Percentiles rank a stretch among this genome's conserved stretches.
Evolutionary conservation across 2,888 invertebrate species (phyloP).

Genomic region (Pammene aurita): DNA sequence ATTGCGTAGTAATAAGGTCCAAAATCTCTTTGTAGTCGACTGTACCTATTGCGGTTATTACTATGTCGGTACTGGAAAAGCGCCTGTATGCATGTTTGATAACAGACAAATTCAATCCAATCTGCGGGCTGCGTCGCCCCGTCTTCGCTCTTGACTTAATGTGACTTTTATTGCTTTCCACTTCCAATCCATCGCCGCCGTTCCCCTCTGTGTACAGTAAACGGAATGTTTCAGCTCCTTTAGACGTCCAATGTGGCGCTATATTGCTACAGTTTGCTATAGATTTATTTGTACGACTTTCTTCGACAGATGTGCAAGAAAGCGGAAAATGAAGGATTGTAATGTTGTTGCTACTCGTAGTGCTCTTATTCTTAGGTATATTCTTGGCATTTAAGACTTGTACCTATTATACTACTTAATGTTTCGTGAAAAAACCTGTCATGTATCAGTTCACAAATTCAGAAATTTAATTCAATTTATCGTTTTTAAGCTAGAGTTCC

Average conservation of each 20-base stretch:
- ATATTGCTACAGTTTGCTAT: conserved; percentile 28
- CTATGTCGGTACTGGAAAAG: background rate
- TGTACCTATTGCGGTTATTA: no score
- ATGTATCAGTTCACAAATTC: no score
- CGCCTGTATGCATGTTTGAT: conserved; percentile 41
- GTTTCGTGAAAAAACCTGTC: no score
- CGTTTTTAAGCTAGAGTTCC: no score
- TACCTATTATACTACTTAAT: no score
- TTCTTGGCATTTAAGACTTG: no score
- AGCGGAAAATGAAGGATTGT: background rate
- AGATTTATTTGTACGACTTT: conserved; percentile 18
- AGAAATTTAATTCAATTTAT: no score
- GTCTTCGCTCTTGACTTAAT: conserved; percentile 75
- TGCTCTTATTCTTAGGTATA: no score
- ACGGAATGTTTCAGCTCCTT: conserved; percentile 56
- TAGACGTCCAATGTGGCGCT: conserved; percentile 30
- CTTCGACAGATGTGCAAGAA: background rate
- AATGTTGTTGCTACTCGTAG: background rate
- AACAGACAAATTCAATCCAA: conserved; percentile 62
- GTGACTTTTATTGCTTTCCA: conserved; percentile 76
- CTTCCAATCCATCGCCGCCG: conserved; percentile 67
- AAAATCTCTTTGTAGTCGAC: no score
- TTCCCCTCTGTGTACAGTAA: conserved; percentile 57
- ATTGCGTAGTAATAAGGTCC: no score
- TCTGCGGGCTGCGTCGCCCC: conserved; percentile 53